phyloP scores from a whole-genome alignment of 2,113 vertebrate genomes.

The Oryzias celebensis region DNA sequence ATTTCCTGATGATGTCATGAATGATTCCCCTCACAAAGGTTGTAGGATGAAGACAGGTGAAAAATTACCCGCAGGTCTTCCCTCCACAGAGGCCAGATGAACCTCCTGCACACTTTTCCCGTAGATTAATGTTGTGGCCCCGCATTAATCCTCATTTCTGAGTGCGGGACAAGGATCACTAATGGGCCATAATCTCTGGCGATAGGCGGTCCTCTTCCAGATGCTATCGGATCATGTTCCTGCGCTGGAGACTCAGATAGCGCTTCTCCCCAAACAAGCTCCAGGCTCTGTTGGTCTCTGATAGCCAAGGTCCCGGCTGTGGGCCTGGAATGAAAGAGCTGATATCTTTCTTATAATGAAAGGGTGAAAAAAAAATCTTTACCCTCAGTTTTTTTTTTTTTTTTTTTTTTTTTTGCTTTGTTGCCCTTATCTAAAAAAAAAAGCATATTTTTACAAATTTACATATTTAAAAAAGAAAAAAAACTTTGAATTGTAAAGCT shows the following conservation, averaged over 20 bases:
- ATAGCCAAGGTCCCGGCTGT: constrained; percentile 23
- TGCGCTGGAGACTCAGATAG: constrained; percentile 64
- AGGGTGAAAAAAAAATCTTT: too few relatives aligned
- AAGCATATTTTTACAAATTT: not conserved
- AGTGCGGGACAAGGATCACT: constrained; percentile 67
- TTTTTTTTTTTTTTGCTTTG: not conserved
- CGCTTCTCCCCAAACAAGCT: constrained; percentile 16
- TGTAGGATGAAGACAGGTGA: constrained; percentile 42
- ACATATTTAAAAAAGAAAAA: too few relatives aligned
- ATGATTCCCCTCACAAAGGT: constrained; percentile 16
- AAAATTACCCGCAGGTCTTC: constrained; percentile 34
- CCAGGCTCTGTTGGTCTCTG: constrained; percentile 32
- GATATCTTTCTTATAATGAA: not conserved
- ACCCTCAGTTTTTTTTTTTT: too few relatives aligned
- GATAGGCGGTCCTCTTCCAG: constrained; percentile 50
- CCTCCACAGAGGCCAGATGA: constrained; percentile 27
- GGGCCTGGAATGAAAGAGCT: not conserved
- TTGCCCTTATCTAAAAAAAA: not conserved
- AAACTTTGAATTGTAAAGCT: too few relatives aligned
- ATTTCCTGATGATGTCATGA: constrained; percentile 31
- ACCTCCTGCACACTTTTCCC: constrained; percentile 24
- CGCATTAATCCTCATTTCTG: constrained; percentile 53
- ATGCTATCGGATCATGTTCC: constrained; percentile 61
- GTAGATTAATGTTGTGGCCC: constrained; percentile 55
- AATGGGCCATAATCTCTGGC: constrained; percentile 64